Evolutionary conservation across 2,888 invertebrate genomes (phyloP), one percentile per base, ranked within the genome.

Genomic region (Melanostoma scalare): DNA sequence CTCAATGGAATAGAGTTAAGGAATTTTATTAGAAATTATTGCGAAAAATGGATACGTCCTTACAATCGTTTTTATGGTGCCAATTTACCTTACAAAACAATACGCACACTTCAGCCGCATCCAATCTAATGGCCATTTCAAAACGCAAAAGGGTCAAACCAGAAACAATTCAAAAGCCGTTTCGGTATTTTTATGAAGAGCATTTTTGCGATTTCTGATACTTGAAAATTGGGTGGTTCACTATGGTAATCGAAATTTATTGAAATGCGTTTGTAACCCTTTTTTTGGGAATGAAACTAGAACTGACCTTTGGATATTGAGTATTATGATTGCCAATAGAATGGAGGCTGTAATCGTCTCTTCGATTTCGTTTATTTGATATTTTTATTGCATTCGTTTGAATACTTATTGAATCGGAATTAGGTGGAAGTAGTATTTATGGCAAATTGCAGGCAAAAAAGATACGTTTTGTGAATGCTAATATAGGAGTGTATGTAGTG

Each of bases 11-110:
- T 72, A 68, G 38, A 61, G 48, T 68, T 81, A 40, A 20, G 33
- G 6, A 72, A 35, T 81, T 81, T 77, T 81, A 81, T 81, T 81
- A 61, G 76, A 72, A 81, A 81, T 72, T 76, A 81, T 81, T 81
- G 81, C 77, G 67, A 81, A 81, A 76, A 81, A 20, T 61, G 71
- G 53, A 72, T 68, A 76, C 56, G 36, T 52, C 60, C 44, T 63
- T 38, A 3, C 60, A 69, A 69, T 69, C 65, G 68, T 77, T 81
- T 81, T 81, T 81, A 81, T 44, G 67, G 68, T 53, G 53, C 31
- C 73, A 73, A 73, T 74, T 79, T 79, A 55, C 73, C 50, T 61
- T 48, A 74, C 65, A 56, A 63, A 69, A 74, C 63, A 74, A 68
- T 69, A 63, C 74, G 56, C 74, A 56, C 52, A 52, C 20, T 20